Evolutionary conservation across 2,797 vertebrate species (phyloP).

Genomic region (Limosa lapponica): DNA sequence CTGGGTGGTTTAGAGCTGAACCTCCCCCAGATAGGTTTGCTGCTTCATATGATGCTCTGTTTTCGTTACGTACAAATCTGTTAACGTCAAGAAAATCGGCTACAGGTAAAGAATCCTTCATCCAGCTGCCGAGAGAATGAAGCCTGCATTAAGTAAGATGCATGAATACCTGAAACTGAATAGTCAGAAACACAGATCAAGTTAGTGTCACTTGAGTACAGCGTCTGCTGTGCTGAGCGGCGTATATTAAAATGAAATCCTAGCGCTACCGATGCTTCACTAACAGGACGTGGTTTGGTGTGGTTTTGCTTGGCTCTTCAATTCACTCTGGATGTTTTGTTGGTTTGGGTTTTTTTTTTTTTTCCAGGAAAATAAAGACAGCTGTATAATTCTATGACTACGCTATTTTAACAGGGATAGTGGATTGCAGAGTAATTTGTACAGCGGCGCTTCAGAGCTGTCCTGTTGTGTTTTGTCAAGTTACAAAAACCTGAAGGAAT

Average conservation of each 20-base stretch:
- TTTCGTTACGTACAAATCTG: conserved; percentile 33
- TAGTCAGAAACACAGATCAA: conserved; percentile 31
- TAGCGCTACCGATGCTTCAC: background rate
- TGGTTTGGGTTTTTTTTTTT: background rate
- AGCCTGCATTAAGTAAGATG: conserved; percentile 44
- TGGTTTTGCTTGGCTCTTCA: conserved; percentile 31
- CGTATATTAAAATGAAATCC: conserved; percentile 40
- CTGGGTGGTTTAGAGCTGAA: background rate
- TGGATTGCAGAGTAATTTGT: background rate
- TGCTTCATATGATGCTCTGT: background rate
- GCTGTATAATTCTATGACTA: conserved; percentile 19
- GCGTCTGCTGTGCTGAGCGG: background rate
- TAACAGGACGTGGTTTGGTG: background rate
- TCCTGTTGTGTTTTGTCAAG: background rate
- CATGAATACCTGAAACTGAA: conserved; percentile 36
- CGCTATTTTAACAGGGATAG: background rate
- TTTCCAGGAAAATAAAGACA: conserved; percentile 21
- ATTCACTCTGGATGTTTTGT: background rate
- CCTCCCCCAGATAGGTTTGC: background rate
- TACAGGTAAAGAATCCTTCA: background rate
- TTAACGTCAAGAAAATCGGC: conserved; percentile 32
- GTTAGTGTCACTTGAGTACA: conserved; percentile 9
- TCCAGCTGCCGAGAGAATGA: background rate
- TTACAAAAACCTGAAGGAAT: background rate
- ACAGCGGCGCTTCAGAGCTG: background rate